phyloP scores from a whole-genome alignment of 1,140 invertebrate species.

The Ips nitidus region DNA sequence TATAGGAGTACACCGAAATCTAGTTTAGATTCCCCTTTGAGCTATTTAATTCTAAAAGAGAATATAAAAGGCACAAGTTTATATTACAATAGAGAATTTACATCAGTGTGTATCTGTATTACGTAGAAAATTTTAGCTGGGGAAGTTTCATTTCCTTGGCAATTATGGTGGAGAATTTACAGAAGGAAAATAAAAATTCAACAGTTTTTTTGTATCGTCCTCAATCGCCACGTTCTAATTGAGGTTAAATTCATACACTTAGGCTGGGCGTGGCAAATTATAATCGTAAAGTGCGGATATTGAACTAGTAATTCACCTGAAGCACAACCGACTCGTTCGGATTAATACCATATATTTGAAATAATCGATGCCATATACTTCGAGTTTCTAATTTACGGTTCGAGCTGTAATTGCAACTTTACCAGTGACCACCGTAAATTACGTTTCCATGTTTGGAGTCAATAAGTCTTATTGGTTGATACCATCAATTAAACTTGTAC shows the following conservation, averaged over 20 bases:
- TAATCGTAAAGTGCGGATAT: background rate
- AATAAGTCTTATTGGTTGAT: slow-evolving; percentile 8
- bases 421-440: slow-evolving; percentile 16
- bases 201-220: background rate
- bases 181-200: background rate
- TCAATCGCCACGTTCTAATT: background rate
- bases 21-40: background rate
- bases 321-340: slow-evolving; percentile 5
- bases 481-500: slow-evolving; percentile 6
- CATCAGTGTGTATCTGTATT: too few relatives aligned
- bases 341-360: slow-evolving; percentile 20
- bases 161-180: background rate
- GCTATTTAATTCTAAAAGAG: background rate
- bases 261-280: background rate
- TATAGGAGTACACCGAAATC: background rate
- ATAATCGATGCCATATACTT: slow-evolving; percentile 16
- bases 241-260: background rate
- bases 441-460: slow-evolving; percentile 3
- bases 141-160: background rate
- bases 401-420: slow-evolving; percentile 8
- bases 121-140: too few relatives aligned
- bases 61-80: background rate
- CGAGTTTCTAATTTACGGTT: slow-evolving; percentile 16
- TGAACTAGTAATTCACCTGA: slow-evolving; percentile 1
- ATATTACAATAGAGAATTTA: background rate